Evolutionary conservation across 2,113 vertebrate genomes (phyloP), one percentile per base, ranked within the genome.

Genomic region (Ameiurus melas): DNA sequence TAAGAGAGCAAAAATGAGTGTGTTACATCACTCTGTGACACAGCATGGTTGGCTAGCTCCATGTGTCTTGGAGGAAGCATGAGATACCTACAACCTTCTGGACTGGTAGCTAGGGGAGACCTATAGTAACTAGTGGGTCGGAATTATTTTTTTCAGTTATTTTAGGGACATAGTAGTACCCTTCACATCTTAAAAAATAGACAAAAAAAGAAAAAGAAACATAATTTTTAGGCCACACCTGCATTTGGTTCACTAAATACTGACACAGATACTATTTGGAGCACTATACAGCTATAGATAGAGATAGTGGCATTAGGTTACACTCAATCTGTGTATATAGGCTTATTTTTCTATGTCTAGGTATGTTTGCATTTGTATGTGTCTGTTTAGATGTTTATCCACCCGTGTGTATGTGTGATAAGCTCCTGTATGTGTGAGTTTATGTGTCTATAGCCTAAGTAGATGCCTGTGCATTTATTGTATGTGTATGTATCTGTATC

Each of bases 401-500:
- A 70, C 30, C 68, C 8, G 7, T 73, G 68, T 71, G 36, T 22
- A 39, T 73, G 33, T 71, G 30, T 71, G 30, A 19, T 17, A 36
- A 73, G 16, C 30, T 70, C 13, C 30, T 30, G 66, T 30, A 68
- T 68, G 14, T 68, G 66, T 68, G 27, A 68, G 66, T 33, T 68
- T 13, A 68, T 8, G 6, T 68, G 70, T 68, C n/a, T 30, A 30
- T 16, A 68, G 27, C 17, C 70, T 12, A 43, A 39, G 70, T 13
- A 25, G 20, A 47, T 75, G 9, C 47, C 20, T 25, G 1, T 77
- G 7, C 2, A 39, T 73, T 9, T 36, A 36, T 1, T 5, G 70
- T 70, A 33, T 70, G 30, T 70, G 16, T 17, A 66, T 5, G 36
- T 87, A 51, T 86, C 57, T 77, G 68, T 85, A 83, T 53, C 14